phyloP scores from a whole-genome alignment of 2,888 invertebrate genomes.

The Megamerina dolium region DNA sequence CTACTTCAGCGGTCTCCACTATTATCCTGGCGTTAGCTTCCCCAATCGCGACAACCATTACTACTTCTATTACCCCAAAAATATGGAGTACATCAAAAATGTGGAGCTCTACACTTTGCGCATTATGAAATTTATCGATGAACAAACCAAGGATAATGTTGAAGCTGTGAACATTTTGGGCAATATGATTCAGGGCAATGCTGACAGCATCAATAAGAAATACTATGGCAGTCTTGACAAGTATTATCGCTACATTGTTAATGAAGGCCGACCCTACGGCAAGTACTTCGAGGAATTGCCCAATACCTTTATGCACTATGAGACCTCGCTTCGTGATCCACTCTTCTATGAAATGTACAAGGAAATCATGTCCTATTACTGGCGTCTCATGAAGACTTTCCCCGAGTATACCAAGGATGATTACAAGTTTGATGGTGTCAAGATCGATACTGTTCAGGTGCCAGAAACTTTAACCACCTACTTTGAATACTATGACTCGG shows the following conservation, averaged over 20 bases:
- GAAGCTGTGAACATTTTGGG: slow-evolving; percentile 51
- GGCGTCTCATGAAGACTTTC: slow-evolving; percentile 57
- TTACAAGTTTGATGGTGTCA: slow-evolving; percentile 58
- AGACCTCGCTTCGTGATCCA: slow-evolving; percentile 66
- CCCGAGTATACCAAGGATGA: slow-evolving; percentile 59
- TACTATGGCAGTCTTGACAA: slow-evolving; percentile 54
- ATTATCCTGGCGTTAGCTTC: slow-evolving; percentile 61
- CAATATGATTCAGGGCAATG: slow-evolving; percentile 54
- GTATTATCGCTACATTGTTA: slow-evolving; percentile 53
- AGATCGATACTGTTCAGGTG: slow-evolving; percentile 57
- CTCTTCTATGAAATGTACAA: slow-evolving; percentile 66
- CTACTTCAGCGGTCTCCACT: slow-evolving; percentile 59
- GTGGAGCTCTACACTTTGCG: slow-evolving; percentile 55
- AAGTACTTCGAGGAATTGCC: slow-evolving; percentile 36
- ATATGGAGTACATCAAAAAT: slow-evolving; percentile 36
- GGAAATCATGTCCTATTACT: slow-evolving; percentile 54
- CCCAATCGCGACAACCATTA: slow-evolving; percentile 59
- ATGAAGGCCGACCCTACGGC: slow-evolving; percentile 44
- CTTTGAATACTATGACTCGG: slow-evolving; percentile 62
- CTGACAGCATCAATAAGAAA: slow-evolving; percentile 51
- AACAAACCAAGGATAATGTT: slow-evolving; percentile 26
- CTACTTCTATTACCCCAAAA: slow-evolving; percentile 46
- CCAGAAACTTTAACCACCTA: slow-evolving; percentile 61
- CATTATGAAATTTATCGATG: slow-evolving; percentile 53
- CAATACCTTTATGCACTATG: slow-evolving; percentile 56